Evolutionary conservation across 2,113 vertebrate species (phyloP).

Genomic region (Pelecanoides urinatrix): DNA sequence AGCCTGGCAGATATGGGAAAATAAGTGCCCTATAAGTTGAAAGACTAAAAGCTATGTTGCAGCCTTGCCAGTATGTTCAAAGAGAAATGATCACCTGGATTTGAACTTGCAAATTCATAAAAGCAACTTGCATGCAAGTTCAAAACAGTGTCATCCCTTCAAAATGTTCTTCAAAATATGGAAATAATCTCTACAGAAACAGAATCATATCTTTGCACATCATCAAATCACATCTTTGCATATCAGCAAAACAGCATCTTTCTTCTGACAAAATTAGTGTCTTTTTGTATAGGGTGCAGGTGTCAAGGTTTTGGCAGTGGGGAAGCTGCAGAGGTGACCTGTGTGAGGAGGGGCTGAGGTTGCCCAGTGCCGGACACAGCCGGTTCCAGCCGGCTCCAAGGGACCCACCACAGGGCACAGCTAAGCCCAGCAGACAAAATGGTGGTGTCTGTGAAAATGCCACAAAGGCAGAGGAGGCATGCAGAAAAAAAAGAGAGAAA

Average conservation of each 20-base stretch:
- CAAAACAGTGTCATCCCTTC: neutral
- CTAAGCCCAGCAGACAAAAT: no score
- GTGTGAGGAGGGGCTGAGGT: neutral
- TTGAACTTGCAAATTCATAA: neutral
- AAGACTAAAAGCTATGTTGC: neutral
- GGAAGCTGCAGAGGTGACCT: neutral
- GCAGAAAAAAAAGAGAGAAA: neutral
- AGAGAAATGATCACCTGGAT: neutral
- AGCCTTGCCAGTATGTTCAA: neutral
- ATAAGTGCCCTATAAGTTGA: neutral
- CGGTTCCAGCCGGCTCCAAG: accelerated
- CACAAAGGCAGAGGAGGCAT: neutral
- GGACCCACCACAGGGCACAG: neutral
- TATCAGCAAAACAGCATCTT: neutral
- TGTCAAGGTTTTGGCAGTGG: neutral
- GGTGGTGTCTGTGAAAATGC: neutral
- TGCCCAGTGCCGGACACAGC: accelerated
- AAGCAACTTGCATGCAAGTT: neutral
- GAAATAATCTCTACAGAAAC: neutral
- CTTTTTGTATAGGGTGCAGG: no score
- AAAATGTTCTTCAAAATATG: neutral
- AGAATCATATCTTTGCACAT: neutral
- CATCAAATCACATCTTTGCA: neutral
- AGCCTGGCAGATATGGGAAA: neutral
- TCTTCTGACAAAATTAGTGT: neutral